Percentiles rank a stretch among this genome's conserved stretches.
Conservation (phyloP, 2,797 vertebrate genomes). For the Sitta carolinensis region DNA sequence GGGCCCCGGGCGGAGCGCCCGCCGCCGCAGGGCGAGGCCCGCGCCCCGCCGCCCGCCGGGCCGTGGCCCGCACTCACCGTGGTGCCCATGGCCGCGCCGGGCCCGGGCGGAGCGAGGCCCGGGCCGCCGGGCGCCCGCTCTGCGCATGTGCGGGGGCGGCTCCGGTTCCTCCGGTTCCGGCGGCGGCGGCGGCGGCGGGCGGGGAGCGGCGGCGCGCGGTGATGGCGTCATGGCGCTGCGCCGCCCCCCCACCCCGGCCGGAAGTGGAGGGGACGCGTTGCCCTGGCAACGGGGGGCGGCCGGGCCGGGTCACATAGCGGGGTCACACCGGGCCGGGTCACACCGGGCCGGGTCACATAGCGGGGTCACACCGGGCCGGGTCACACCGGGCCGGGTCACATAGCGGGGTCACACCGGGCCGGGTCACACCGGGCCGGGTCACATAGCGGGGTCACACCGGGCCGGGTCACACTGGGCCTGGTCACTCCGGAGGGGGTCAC, state of each 20-base stretch:
- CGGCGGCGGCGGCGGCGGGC: background rate
- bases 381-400: background rate
- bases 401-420: too few relatives aligned
- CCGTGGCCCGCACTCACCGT: too few relatives aligned
- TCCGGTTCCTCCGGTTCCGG: background rate
- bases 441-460: too few relatives aligned
- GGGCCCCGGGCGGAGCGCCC: background rate
- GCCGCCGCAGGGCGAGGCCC: background rate
- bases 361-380: background rate
- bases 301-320: background rate
- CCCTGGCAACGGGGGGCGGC: background rate
- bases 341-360: too few relatives aligned
- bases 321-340: too few relatives aligned
- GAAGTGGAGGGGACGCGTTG: background rate
- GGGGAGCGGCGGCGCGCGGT: background rate
- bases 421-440: background rate
- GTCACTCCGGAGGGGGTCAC: too few relatives aligned
- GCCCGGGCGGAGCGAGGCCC: slow-evolving; percentile 42
- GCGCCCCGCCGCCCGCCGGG: too few relatives aligned
- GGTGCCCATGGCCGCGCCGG: background rate
- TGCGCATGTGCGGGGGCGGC: background rate
- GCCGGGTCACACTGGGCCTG: background rate
- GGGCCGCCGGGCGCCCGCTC: slow-evolving; percentile 12
- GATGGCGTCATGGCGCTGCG: background rate
- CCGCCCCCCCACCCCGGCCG: background rate